These are phyloP conservation scores for Ectemnius lituratus DNA, from an alignment of 2,888 invertebrate species.

Conservation along the genomic window DNA sequence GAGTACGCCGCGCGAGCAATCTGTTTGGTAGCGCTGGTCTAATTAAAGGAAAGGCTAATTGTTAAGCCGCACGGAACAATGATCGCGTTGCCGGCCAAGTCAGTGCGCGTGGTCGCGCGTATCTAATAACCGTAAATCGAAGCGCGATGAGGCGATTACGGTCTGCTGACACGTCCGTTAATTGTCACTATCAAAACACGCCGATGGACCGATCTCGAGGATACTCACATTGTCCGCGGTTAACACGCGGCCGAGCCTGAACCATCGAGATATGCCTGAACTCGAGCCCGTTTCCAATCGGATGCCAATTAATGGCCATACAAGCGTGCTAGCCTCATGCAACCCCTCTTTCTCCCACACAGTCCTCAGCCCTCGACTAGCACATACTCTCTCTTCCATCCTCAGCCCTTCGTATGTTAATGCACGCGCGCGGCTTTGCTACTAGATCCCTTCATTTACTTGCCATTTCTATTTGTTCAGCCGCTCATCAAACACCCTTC, in stretches of 20 bases:
- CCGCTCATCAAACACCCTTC: too few species aligned
- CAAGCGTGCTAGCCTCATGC: not conserved
- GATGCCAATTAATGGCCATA: conserved; percentile 47
- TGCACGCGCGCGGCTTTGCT: too few species aligned
- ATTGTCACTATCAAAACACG: conserved; percentile 35
- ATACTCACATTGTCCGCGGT: conserved; percentile 24
- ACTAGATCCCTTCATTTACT: not conserved
- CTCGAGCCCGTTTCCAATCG: conserved; percentile 38
- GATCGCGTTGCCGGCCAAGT: too few species aligned
- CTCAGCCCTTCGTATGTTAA: not conserved
- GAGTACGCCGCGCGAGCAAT: too few species aligned
- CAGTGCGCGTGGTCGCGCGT: too few species aligned
- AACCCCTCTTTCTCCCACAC: not conserved
- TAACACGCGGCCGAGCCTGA: conserved; percentile 21
- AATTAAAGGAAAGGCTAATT: too few species aligned
- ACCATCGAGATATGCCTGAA: conserved; percentile 42
- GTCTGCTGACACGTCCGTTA: conserved; percentile 11
- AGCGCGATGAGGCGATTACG: conserved; percentile 5
- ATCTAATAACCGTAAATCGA: too few species aligned
- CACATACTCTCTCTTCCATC: not conserved
- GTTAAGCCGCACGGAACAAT: too few species aligned
- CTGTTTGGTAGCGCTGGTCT: too few species aligned
- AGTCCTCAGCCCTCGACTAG: conserved; percentile 3
- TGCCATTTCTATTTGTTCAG: not conserved
- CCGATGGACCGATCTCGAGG: conserved; percentile 11